Percentiles rank a stretch among this genome's conserved stretches.
Conservation (phyloP, 1,140 invertebrate species). For the Homalodisca vitripennis region DNA sequence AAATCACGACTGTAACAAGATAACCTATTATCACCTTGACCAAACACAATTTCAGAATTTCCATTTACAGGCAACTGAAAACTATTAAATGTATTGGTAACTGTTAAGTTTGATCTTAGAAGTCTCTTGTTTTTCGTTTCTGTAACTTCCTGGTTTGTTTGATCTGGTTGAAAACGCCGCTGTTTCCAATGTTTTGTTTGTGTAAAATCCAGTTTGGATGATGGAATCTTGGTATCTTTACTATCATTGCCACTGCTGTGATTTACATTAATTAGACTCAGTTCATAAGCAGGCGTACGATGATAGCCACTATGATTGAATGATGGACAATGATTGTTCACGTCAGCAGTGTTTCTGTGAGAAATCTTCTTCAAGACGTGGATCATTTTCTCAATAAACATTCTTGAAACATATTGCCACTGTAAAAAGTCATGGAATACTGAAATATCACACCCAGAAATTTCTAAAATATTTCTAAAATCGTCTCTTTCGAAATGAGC, state of each 20-base stretch:
- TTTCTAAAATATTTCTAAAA: conserved; percentile 7
- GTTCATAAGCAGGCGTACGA: too few species aligned
- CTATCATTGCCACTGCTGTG: too few species aligned
- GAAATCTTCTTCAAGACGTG: neutral
- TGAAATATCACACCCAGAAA: neutral
- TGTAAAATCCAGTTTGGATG: too few species aligned
- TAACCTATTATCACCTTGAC: neutral
- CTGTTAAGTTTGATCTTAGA: neutral
- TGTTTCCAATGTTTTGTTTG: neutral
- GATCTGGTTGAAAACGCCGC: neutral
- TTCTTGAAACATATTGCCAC: conserved; percentile 3
- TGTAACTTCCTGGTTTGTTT: neutral
- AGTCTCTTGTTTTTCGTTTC: neutral
- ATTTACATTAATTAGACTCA: too few species aligned
- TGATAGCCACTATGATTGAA: too few species aligned
- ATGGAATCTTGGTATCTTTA: too few species aligned
- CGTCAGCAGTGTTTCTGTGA: neutral
- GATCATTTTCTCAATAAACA: conserved; percentile 5
- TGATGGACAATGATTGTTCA: too few species aligned
- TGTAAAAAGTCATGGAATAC: neutral
- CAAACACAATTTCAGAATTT: neutral
- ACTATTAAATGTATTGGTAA: neutral
- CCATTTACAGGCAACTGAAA: neutral
- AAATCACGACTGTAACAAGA: too few species aligned
- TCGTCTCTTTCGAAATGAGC: conserved; percentile 17